These are phyloP conservation scores for Coregonus sp. DNA, from an alignment of 2,797 vertebrate species.

Conservation along the genomic window DNA sequence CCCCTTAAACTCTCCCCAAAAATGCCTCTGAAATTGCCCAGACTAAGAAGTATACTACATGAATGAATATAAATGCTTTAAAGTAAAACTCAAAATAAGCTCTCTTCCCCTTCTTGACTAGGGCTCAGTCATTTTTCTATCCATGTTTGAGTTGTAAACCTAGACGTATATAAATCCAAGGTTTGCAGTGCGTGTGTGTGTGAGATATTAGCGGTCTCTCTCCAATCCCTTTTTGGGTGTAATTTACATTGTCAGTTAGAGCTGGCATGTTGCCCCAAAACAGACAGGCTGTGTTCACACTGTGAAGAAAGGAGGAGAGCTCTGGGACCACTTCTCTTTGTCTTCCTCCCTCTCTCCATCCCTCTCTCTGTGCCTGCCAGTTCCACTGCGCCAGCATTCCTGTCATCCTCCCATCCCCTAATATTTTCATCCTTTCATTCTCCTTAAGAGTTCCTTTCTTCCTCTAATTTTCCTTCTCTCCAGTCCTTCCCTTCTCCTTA, in stretches of 20 bases:
- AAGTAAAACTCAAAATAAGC: background rate
- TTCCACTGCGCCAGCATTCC: constrained; percentile 13
- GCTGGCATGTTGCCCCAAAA: constrained; percentile 45
- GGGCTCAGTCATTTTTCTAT: constrained; percentile 27
- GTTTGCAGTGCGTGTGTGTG: background rate
- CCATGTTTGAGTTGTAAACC: constrained; percentile 42
- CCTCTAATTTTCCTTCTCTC: constrained; percentile 11
- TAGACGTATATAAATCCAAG: background rate
- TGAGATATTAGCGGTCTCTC: constrained; percentile 27
- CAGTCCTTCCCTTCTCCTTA: constrained; percentile 14
- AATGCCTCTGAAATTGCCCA: background rate
- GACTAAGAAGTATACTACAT: background rate
- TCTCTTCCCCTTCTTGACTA: constrained; percentile 16
- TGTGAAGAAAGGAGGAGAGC: constrained; percentile 20
- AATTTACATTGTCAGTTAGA: constrained; percentile 46
- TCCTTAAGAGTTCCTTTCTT: background rate
- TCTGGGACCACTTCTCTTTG: constrained; percentile 5
- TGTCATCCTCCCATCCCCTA: background rate
- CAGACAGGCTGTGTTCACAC: constrained; percentile 37
- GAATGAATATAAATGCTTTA: constrained; percentile 5
- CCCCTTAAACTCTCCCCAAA: background rate
- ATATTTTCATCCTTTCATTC: too few species aligned
- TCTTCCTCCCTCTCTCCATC: background rate
- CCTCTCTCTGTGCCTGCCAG: constrained; percentile 23
- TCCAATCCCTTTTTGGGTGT: constrained; percentile 25